phyloP scores from a whole-genome alignment of 2,113 vertebrate genomes.

The Cynoglossus semilaevis region DNA sequence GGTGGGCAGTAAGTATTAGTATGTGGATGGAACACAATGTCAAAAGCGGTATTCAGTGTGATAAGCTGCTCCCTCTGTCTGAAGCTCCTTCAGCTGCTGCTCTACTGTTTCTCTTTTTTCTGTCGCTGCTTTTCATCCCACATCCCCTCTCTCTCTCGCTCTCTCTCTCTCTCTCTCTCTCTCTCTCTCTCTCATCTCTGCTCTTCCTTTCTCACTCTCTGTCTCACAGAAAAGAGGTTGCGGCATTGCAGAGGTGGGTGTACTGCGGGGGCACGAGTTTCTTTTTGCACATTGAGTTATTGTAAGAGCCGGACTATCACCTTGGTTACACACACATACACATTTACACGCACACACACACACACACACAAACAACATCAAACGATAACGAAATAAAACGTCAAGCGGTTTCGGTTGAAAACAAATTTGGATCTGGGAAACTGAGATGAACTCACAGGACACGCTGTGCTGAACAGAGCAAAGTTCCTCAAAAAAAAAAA shows the following conservation, averaged over 20 bases:
- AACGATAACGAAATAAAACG: slow-evolving; percentile 20
- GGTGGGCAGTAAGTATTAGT: slow-evolving; percentile 25
- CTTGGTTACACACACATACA: slow-evolving; percentile 45
- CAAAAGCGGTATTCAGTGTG: slow-evolving; percentile 36
- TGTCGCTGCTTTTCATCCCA: slow-evolving; percentile 42
- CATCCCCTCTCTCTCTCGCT: slow-evolving; percentile 39
- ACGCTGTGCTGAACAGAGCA: slow-evolving; percentile 27
- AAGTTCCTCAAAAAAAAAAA: slow-evolving; percentile 15
- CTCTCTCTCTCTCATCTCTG: slow-evolving; percentile 43
- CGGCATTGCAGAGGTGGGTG: slow-evolving; percentile 66
- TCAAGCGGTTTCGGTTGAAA: slow-evolving; percentile 24
- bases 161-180: slow-evolving; percentile 41
- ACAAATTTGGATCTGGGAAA: slow-evolving; percentile 3
- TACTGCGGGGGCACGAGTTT: slow-evolving; percentile 56
- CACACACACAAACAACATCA: slow-evolving; percentile 43
- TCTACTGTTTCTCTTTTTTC: slow-evolving; percentile 33
- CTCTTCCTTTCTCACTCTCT: slow-evolving; percentile 40
- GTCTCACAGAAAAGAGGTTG: slow-evolving; percentile 64
- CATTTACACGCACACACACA: slow-evolving; percentile 9
- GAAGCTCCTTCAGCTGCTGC: slow-evolving; percentile 34
- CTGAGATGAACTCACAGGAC: slow-evolving; percentile 20
- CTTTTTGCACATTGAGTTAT: slow-evolving; percentile 54
- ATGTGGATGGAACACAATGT: slow-evolving; percentile 50
- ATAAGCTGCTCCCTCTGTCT: slow-evolving; percentile 39
- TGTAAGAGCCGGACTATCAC: slow-evolving; percentile 58